These are phyloP conservation scores for Paracentrotus lividus DNA, from an alignment of 53 echinoderm and acorn worm genomes.

Conservation along the genomic window DNA sequence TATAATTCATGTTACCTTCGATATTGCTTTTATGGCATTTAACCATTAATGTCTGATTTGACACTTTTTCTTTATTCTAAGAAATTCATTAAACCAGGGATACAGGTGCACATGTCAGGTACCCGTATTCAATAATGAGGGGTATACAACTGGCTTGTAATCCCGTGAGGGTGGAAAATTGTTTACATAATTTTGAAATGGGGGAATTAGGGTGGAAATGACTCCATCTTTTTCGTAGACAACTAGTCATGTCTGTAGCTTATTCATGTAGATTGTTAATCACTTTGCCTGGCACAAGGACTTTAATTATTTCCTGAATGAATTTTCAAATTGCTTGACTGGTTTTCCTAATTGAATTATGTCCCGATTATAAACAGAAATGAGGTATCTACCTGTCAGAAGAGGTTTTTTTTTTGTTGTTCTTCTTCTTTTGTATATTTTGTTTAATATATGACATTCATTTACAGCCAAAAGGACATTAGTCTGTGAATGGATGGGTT, in stretches of 20 bases:
- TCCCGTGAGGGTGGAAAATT: too few species aligned
- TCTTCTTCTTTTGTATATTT: neutral
- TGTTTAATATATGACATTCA: neutral
- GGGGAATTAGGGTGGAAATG: neutral
- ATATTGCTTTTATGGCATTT: too few species aligned
- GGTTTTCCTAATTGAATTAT: neutral
- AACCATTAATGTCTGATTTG: too few species aligned
- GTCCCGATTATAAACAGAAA: neutral
- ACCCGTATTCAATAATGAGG: too few species aligned
- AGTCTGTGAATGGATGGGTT: too few species aligned
- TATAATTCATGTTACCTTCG: too few species aligned
- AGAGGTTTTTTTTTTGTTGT: neutral
- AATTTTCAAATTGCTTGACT: conserved; percentile 9
- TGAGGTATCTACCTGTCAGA: neutral
- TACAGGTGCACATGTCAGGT: too few species aligned
- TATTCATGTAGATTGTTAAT: neutral
- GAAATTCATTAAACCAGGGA: too few species aligned
- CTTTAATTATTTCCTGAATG: conserved; percentile 28
- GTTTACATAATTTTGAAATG: neutral
- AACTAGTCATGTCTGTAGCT: neutral
- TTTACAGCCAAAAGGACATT: too few species aligned
- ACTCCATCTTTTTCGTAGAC: neutral
- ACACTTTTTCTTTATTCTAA: too few species aligned
- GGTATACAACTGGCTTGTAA: too few species aligned
- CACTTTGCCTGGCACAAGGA: neutral